Conservation (phyloP, 1,140 invertebrate genomes). For the Caligus rogercresseyi region DNA sequence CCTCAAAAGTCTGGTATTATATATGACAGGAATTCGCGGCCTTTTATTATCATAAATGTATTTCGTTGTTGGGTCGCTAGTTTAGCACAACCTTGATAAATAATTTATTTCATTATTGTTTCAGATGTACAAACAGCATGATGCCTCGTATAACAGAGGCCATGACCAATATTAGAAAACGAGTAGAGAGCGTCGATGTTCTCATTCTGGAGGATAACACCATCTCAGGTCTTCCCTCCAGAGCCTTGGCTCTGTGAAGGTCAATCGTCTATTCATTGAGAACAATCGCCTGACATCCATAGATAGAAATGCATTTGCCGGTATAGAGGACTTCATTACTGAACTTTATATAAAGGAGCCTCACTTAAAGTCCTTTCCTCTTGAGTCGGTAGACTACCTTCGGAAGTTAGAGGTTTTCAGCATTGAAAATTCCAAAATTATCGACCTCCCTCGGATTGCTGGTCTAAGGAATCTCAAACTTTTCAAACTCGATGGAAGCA, state of each 20-base stretch:
- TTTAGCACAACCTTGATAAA: too few species aligned
- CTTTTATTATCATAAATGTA: too few species aligned
- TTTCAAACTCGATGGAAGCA: slow-evolving; percentile 23
- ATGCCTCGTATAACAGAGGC: slow-evolving; percentile 11
- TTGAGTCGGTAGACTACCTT: slow-evolving; percentile 23
- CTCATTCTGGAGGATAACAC: slow-evolving; percentile 15
- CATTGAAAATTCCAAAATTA: slow-evolving; percentile 22
- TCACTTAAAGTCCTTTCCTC: slow-evolving; percentile 21
- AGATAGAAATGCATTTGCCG: slow-evolving; percentile 23
- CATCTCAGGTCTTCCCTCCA: slow-evolving; percentile 8
- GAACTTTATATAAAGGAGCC: slow-evolving; percentile 23
- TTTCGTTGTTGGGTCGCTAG: too few species aligned
- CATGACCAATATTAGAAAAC: slow-evolving; percentile 7
- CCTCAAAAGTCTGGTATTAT: too few species aligned
- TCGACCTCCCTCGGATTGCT: slow-evolving; percentile 23
- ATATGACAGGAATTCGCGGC: too few species aligned
- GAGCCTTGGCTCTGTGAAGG: slow-evolving; percentile 17
- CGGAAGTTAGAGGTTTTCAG: slow-evolving; percentile 22
- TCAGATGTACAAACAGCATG: slow-evolving; percentile 15
- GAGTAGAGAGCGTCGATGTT: slow-evolving; percentile 4
- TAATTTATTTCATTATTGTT: neutral
- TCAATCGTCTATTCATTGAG: slow-evolving; percentile 23
- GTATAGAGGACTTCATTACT: slow-evolving; percentile 22
- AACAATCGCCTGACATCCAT: slow-evolving; percentile 22
- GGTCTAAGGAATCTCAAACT: slow-evolving; percentile 23